Base-by-base conservation (phyloP, 2,888 invertebrate genomes). In the Coleophora deauratella region DNA sequence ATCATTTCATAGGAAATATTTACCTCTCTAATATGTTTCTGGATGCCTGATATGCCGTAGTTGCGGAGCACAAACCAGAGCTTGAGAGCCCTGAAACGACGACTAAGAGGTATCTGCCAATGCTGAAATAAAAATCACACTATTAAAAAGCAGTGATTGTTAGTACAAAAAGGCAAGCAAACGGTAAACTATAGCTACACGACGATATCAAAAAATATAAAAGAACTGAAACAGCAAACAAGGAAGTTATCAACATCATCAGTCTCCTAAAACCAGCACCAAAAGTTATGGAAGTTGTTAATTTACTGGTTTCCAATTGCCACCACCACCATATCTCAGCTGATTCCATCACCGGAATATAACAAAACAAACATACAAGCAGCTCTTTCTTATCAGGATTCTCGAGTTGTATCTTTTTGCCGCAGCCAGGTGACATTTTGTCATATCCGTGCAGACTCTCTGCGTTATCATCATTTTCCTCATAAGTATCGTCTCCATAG, bases 1-100 rank as follows among this genome's bases (percentile, higher is more conserved):
- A 21, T 21, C 3, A 21, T 21, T 21, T 21, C 21, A 21, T 21
- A 21, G 6, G 21, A 21, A 4, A 21, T 31, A 34, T 61, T 60
- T 75, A 95, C 96, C 88, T 97, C 93, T 50, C 98, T 88, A 55
- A 99, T 93, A 69, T 98, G 98, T 52, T 93, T 92, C 69, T 98
- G 98, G 1, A 98, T 82, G 0, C 98, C 98, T 45, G 89, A 90
- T 10, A 98, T 90, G 7, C 98, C 98, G 59, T 91, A 98, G 59
- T 94, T 96, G 34, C 98, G 88, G n/a, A 98, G 88, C 0, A 98
- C 98, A 67, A 98, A 98, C 98, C 98, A 99, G 0, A 98, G 85
- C 70, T 99, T 98, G 30, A 99, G 71, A 0, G 98, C 91, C 28
- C 98, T 88, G 71, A 99, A 99, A 49, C 96, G 88, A 63, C 95